Evolutionary conservation across 2,888 invertebrate species (phyloP).

Genomic region (Sinhomidia bicolor): DNA sequence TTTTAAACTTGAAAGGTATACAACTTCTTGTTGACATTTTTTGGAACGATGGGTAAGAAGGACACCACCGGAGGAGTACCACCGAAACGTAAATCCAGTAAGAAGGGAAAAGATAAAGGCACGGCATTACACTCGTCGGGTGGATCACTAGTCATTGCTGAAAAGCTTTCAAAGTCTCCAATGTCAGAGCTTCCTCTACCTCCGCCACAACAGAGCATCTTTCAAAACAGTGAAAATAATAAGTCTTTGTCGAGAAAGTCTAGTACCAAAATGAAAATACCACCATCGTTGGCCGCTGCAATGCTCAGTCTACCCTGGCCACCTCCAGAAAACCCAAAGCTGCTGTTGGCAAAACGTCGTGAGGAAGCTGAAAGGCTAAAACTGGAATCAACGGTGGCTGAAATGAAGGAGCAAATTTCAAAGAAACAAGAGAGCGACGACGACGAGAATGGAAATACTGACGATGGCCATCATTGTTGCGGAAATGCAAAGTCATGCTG

Average conservation of each 20-base stretch:
- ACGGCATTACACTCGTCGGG: too few species aligned
- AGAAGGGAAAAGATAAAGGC: too few species aligned
- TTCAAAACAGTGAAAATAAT: not conserved
- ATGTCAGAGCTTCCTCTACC: too few species aligned
- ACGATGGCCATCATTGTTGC: not conserved
- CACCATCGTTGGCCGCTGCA: constrained; percentile 40
- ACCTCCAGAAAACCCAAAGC: constrained; percentile 3
- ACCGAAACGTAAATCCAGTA: too few species aligned
- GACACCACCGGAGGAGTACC: too few species aligned
- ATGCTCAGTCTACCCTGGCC: constrained; percentile 61
- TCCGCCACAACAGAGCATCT: not conserved
- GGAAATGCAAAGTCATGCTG: not conserved
- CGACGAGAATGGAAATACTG: not conserved
- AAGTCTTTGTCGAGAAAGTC: not conserved
- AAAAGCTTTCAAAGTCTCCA: too few species aligned
- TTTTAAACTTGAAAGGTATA: too few species aligned
- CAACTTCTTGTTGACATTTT: too few species aligned
- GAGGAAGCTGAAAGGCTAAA: not conserved
- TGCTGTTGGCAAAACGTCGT: not conserved
- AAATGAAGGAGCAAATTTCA: not conserved
- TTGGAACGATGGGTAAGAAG: too few species aligned
- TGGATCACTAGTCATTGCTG: too few species aligned
- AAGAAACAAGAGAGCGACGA: not conserved
- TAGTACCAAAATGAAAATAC: not conserved
- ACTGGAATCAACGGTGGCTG: not conserved